These are phyloP conservation scores for Trachelus troglodyta DNA, from an alignment of 2,888 invertebrate species.

Conservation along the genomic window DNA sequence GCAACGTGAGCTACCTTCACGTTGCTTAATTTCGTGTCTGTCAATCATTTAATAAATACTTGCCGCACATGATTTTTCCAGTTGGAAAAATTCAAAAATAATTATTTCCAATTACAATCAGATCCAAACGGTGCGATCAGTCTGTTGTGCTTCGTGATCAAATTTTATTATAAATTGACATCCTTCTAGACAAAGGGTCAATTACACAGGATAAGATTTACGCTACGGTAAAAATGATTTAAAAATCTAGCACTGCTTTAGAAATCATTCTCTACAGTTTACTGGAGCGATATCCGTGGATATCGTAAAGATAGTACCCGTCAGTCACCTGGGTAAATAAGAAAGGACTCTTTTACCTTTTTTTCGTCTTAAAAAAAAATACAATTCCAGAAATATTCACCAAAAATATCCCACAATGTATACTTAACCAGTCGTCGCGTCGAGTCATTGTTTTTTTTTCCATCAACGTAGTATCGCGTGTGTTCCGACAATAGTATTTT, in stretches of 20 bases:
- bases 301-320: background rate
- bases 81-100: background rate
- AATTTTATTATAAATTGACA: background rate
- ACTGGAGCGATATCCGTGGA: background rate
- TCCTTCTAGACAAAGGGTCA: background rate
- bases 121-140: background rate
- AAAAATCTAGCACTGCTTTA: background rate
- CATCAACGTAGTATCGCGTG: background rate
- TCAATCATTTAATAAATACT: background rate
- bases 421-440: background rate
- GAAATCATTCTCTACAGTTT: background rate
- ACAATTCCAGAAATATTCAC: background rate
- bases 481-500: background rate
- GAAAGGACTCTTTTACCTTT: background rate
- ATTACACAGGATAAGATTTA: background rate
- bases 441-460: background rate
- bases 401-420: background rate
- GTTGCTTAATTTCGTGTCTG: background rate
- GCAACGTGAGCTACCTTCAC: background rate
- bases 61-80: background rate
- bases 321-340: background rate
- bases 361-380: background rate
- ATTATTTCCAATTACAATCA: background rate
- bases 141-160: background rate
- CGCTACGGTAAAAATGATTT: background rate